Base-by-base conservation (phyloP, 2,888 invertebrate species). In the Enoplolaimus lenunculus region DNA sequence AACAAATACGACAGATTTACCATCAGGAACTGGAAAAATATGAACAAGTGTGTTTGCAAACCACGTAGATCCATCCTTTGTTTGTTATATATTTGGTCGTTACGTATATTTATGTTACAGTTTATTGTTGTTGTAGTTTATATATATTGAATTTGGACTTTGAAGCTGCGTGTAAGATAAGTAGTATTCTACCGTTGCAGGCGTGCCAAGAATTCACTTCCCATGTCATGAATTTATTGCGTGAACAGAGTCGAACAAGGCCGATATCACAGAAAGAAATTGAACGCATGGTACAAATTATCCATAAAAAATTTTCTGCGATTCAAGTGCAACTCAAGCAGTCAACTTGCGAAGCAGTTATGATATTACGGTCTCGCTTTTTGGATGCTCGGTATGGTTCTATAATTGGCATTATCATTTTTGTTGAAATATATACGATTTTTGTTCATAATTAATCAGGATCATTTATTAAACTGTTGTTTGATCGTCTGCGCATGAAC, bases 131-230 rank as follows among this genome's bases (percentile, higher is more conserved):
- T n/a, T n/a, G n/a, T n/a, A n/a, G n/a, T n/a, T n/a, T n/a, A n/a
- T n/a, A n/a, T n/a, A n/a, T n/a, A n/a, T n/a, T n/a, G n/a, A n/a
- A n/a, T n/a, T n/a, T n/a, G n/a, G n/a, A n/a, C n/a, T n/a, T n/a
- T n/a, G n/a, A n/a, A n/a, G n/a, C n/a, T n/a, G n/a, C n/a, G n/a
- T n/a, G n/a, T n/a, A n/a, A n/a, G n/a, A n/a, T n/a, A n/a, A n/a
- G n/a, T n/a, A n/a, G n/a, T n/a, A n/a, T n/a, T n/a, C n/a, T n/a
- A n/a, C n/a, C n/a, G 65, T 31, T 65, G 74, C 81, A 88, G 87
- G 97, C 97, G n/a, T 98, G 98, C 85, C 93, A 93, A 83, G 97
- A 99, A 85, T 98, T 98, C 84, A 98, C 98, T 72, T 97, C 95
- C n/a, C 98, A 99, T 84, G 98, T 99, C 76, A 92, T 95, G 90